phyloP scores from a whole-genome alignment of 2,113 vertebrate genomes.

The Daboia siamensis region DNA sequence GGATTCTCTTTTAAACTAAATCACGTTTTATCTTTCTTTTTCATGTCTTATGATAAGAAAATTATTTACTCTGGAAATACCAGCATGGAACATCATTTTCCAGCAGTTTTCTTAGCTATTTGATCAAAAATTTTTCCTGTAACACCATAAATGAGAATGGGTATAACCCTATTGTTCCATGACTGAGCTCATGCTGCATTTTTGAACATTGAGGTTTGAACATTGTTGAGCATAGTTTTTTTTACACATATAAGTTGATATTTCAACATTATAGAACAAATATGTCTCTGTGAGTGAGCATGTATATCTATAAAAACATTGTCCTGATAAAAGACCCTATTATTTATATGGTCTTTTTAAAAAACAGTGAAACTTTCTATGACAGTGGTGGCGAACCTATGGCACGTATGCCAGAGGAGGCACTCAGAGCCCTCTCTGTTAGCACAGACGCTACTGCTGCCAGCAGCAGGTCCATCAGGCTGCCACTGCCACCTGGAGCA shows the following conservation, averaged over 20 bases:
- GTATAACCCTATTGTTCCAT: not conserved
- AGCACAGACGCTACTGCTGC: too few relatives aligned
- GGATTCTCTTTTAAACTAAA: not conserved
- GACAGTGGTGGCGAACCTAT: too few relatives aligned
- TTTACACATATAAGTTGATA: not conserved
- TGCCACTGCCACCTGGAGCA: too few relatives aligned
- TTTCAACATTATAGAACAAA: slow-evolving; percentile 21
- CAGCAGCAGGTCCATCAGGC: too few relatives aligned
- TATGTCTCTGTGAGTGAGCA: not conserved
- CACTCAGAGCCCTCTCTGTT: too few relatives aligned
- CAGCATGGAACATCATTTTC: not conserved
- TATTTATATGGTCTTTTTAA: not conserved
- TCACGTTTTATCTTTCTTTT: not conserved
- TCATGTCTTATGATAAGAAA: not conserved
- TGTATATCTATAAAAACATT: not conserved
- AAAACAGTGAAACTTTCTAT: not conserved
- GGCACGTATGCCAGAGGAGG: too few relatives aligned
- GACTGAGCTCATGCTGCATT: not conserved
- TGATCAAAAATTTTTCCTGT: not conserved
- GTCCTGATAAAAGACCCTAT: slow-evolving; percentile 3
- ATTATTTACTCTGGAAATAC: not conserved
- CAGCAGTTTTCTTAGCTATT: not conserved
- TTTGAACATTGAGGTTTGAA: not conserved
- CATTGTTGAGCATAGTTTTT: not conserved
- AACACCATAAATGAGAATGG: not conserved